These are phyloP conservation scores for Drosophila oshimai DNA, from an alignment of 1,140 invertebrate species.

Conservation along the genomic window DNA sequence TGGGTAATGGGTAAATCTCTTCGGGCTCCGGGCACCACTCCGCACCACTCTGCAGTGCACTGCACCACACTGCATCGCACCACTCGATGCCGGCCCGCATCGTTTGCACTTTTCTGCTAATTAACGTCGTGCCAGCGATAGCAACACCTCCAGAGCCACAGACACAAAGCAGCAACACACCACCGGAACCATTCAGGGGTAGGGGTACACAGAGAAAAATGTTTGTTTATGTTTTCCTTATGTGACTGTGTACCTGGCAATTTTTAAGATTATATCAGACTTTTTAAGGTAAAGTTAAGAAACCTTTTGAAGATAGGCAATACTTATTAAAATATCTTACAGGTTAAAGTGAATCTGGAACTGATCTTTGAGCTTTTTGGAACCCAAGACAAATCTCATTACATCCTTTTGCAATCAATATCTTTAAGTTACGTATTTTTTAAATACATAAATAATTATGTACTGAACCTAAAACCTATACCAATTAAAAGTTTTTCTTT, in stretches of 20 bases:
- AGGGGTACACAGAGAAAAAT: conserved; percentile 3
- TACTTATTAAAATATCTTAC: too few relatives aligned
- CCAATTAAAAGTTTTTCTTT: too few relatives aligned
- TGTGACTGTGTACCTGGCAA: background rate
- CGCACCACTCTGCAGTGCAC: background rate
- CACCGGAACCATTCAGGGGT: conserved; percentile 38
- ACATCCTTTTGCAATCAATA: too few relatives aligned
- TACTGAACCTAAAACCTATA: too few relatives aligned
- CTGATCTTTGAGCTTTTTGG: too few relatives aligned
- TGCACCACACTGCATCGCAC: background rate
- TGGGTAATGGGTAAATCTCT: conserved; percentile 33
- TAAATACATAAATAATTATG: too few relatives aligned
- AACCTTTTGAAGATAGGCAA: too few relatives aligned
- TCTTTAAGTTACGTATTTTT: too few relatives aligned
- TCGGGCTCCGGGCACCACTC: background rate
- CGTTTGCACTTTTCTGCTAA: conserved; percentile 70
- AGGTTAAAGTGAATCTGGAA: too few relatives aligned
- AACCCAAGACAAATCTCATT: too few relatives aligned
- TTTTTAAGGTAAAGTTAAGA: background rate
- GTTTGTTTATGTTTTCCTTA: too few relatives aligned
- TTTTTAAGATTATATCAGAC: background rate
- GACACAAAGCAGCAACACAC: conserved; percentile 18
- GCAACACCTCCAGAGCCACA: conserved; percentile 42
- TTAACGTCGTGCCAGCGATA: conserved; percentile 59
- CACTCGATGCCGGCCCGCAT: conserved; percentile 29